Conservation (phyloP, 64 coral and sea anemone species). For the Anthopleura sola region DNA sequence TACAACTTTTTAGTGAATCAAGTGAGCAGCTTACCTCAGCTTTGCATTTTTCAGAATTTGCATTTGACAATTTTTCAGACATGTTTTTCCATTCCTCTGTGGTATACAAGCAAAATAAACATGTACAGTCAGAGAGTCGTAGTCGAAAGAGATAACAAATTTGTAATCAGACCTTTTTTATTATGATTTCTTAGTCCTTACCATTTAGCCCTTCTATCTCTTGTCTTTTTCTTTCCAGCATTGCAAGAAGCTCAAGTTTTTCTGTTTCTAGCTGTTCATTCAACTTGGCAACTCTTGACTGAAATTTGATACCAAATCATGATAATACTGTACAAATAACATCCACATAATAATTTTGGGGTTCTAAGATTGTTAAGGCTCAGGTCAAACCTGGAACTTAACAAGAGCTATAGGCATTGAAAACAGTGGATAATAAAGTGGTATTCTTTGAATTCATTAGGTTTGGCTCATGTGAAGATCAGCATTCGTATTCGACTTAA, state of each 20-base stretch:
- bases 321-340: background rate
- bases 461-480: too few relatives aligned
- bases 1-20: too few relatives aligned
- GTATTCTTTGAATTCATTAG: too few relatives aligned
- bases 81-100: conserved; percentile 93
- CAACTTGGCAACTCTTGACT: conserved; percentile 70
- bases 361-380: too few relatives aligned
- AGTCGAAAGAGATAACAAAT: too few relatives aligned
- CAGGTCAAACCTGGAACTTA: too few relatives aligned
- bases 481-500: too few relatives aligned
- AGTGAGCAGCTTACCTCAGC: conserved; percentile 48
- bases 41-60: conserved; percentile 68
- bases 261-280: conserved; percentile 90
- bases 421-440: too few relatives aligned
- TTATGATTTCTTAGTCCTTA: background rate
- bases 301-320: conserved; percentile 9
- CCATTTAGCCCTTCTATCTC: conserved; percentile 99
- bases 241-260: conserved; percentile 74
- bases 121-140: background rate
- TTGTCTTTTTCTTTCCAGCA: conserved; percentile 90
- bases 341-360: too few relatives aligned
- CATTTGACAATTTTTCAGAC: conserved; percentile 79
- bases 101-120: background rate
- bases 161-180: too few relatives aligned
- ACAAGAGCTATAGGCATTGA: too few relatives aligned